Conservation (phyloP, 1,140 invertebrate species). For the Chymomyza costata region DNA sequence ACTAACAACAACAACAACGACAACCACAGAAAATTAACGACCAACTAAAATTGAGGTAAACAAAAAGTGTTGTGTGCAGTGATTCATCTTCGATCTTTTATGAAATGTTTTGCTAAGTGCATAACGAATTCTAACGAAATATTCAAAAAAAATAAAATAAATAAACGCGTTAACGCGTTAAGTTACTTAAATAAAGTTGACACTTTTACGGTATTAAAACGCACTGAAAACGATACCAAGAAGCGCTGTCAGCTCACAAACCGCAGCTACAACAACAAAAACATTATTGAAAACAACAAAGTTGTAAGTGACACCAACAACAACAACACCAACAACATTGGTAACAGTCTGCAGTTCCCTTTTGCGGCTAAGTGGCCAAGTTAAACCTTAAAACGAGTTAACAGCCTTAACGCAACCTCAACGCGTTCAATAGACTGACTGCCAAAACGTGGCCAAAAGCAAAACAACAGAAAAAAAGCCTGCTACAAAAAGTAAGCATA, state of each 20-base stretch:
- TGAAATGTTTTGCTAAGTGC: conserved; percentile 20
- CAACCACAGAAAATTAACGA: conserved; percentile 61
- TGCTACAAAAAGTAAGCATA: conserved; percentile 20
- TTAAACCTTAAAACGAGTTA: conserved; percentile 43
- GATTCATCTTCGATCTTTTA: conserved; percentile 44
- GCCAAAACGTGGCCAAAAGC: conserved; percentile 15
- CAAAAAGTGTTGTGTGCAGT: conserved; percentile 54
- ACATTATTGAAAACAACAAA: conserved; percentile 9
- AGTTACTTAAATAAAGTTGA: conserved; percentile 31
- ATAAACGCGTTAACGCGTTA: too few species aligned
- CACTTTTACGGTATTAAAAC: conserved; percentile 27
- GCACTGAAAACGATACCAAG: conserved; percentile 56
- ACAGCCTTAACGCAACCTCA: conserved; percentile 24
- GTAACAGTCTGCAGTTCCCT: conserved; percentile 26
- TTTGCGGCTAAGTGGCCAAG: conserved; percentile 7
- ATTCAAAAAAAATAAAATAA: conserved; percentile 16
- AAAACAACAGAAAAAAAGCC: conserved; percentile 5
- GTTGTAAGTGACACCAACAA: conserved; percentile 39
- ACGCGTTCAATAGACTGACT: conserved; percentile 18
- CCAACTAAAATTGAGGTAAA: conserved; percentile 48
- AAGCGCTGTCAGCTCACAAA: conserved; percentile 12
- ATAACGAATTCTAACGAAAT: conserved; percentile 36
- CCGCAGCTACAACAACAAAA: conserved; percentile 45
- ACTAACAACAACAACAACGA: conserved; percentile 39
- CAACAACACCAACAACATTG: conserved; percentile 33